phyloP scores from a whole-genome alignment of 1,140 invertebrate genomes.

The Nebria ingens region DNA sequence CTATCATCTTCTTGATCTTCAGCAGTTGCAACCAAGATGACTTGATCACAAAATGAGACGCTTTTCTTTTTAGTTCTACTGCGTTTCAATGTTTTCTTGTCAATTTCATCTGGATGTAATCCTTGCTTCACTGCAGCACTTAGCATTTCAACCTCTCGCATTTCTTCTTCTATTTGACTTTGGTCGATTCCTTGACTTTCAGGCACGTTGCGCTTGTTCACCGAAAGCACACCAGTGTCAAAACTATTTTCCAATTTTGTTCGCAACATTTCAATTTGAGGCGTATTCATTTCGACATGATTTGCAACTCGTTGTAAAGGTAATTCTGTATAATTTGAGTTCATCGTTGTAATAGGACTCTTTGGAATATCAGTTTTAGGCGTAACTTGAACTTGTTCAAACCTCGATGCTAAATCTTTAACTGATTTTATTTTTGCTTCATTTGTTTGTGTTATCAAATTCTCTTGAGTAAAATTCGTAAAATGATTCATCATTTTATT shows the following conservation, averaged over 20 bases:
- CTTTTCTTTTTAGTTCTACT: constrained; percentile 76
- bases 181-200: constrained; percentile 20
- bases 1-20: constrained; percentile 84
- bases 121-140: constrained; percentile 40
- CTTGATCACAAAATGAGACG: constrained; percentile 88
- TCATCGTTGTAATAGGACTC: background rate
- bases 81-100: constrained; percentile 25
- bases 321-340: constrained; percentile 17
- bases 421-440: constrained; percentile 44
- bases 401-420: constrained; percentile 70
- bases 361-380: constrained; percentile 15
- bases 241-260: constrained; percentile 15
- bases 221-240: constrained; percentile 17
- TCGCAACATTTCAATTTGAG: background rate
- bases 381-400: constrained; percentile 53
- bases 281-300: background rate
- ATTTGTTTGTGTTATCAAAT: background rate
- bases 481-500: background rate
- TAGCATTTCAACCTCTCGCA: constrained; percentile 42
- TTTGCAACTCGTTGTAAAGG: background rate
- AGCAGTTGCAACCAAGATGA: constrained; percentile 81
- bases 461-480: background rate
- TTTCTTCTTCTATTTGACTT: constrained; percentile 38
- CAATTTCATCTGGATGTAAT: constrained; percentile 23
- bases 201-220: constrained; percentile 20